Conservation (phyloP, 1,140 invertebrate species). For the Nasonia longicornis region DNA sequence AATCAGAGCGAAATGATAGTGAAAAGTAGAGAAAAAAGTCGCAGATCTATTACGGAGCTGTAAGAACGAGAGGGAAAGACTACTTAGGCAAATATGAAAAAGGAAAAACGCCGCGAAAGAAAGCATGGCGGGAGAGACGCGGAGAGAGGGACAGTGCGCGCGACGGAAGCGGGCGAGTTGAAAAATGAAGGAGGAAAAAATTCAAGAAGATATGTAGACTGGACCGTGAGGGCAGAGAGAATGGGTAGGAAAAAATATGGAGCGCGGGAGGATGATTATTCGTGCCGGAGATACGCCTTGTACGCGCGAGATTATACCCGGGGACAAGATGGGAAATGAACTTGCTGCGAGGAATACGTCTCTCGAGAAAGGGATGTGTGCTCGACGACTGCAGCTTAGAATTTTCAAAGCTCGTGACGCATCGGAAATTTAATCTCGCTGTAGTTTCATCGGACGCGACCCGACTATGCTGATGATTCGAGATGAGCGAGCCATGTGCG, state of each 20-base stretch:
- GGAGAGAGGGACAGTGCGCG: background rate
- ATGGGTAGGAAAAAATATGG: background rate
- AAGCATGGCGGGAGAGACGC: background rate
- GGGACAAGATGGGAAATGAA: slow-evolving; percentile 7
- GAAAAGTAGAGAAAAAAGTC: background rate
- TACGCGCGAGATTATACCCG: background rate
- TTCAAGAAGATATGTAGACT: background rate
- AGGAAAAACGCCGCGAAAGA: background rate
- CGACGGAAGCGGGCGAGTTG: background rate
- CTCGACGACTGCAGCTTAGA: background rate
- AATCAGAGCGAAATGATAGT: slow-evolving; percentile 29
- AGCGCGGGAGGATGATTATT: slow-evolving; percentile 21
- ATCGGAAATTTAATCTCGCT: too few relatives aligned
- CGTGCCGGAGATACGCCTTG: background rate
- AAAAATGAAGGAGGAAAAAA: slow-evolving; percentile 10
- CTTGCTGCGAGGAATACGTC: background rate
- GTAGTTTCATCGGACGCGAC: too few relatives aligned
- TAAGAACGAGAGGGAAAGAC: slow-evolving; percentile 27
- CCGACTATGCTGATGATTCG: background rate
- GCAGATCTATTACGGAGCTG: background rate
- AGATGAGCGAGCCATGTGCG: background rate
- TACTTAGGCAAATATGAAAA: slow-evolving; percentile 32
- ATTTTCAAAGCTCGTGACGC: too few relatives aligned
- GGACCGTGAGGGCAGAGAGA: too few relatives aligned
- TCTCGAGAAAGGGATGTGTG: background rate